A percentile compares a stretch with the other conserved stretches of the same genome.
Evolutionary conservation across 2,113 vertebrate genomes (phyloP).

Genomic region (Pimephales promelas): DNA sequence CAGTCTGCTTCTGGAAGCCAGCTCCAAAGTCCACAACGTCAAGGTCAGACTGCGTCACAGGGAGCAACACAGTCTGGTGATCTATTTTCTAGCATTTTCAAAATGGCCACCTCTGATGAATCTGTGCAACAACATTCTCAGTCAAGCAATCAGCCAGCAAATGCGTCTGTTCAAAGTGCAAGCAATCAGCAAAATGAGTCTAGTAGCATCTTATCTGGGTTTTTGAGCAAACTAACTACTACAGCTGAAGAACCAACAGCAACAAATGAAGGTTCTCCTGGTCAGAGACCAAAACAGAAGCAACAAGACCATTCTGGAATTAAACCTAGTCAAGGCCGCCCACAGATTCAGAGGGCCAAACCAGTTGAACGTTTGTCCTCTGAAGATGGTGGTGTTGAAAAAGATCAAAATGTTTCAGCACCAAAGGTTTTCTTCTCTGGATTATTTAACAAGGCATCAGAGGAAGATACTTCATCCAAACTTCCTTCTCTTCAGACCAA

Average conservation of each 20-base stretch:
- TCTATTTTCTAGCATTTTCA: conserved; percentile 76
- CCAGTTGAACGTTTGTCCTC: conserved; percentile 64
- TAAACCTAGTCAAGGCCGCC: conserved; percentile 57
- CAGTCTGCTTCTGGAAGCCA: conserved; percentile 7
- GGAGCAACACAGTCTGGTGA: conserved; percentile 62
- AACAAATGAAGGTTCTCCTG: conserved; percentile 39
- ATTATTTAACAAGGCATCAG: conserved; percentile 72
- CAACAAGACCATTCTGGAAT: conserved; percentile 38
- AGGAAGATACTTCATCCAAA: conserved; percentile 69
- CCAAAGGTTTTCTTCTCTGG: conserved; percentile 77
- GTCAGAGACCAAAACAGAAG: conserved; percentile 56
- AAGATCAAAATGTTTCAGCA: conserved; percentile 57
- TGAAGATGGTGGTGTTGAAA: conserved; percentile 62
- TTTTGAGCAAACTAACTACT: conserved; percentile 70
- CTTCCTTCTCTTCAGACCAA: conserved; percentile 49
- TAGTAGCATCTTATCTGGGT: conserved; percentile 73
- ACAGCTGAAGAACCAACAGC: conserved; percentile 57
- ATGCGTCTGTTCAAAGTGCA: conserved; percentile 49
- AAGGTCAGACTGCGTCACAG: conserved; percentile 50
- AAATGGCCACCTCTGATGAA: conserved; percentile 75
- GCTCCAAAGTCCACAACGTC: background rate
- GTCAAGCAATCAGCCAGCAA: conserved; percentile 40
- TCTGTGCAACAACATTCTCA: conserved; percentile 58
- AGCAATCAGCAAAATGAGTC: conserved; percentile 62
- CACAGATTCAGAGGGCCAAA: conserved; percentile 71